Percentiles rank a stretch among this genome's conserved stretches.
These are phyloP conservation scores for Clarias fuscus DNA, from an alignment of 2,797 vertebrate species.

Conservation along the genomic window DNA sequence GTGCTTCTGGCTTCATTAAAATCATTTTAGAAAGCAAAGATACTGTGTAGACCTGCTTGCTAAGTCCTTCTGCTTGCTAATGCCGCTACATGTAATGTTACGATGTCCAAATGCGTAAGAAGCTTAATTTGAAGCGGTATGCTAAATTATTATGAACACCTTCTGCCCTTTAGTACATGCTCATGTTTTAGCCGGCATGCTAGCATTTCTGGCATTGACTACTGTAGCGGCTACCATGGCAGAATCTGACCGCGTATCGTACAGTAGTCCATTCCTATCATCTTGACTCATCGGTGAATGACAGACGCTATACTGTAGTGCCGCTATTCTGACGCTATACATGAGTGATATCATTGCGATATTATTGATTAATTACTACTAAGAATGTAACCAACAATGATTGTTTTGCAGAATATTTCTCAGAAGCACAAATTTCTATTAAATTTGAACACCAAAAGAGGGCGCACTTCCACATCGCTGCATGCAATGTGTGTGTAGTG, in stretches of 20 bases:
- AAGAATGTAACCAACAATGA: too few relatives aligned
- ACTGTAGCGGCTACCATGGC: too few relatives aligned
- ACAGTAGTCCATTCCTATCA: neutral
- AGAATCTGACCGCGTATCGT: too few relatives aligned
- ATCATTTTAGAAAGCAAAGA: neutral
- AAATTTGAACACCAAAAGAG: too few relatives aligned
- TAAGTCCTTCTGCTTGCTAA: neutral
- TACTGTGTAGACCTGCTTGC: neutral
- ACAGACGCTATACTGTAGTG: neutral
- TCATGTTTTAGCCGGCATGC: neutral
- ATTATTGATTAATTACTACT: too few relatives aligned
- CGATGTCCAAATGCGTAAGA: neutral
- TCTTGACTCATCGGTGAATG: neutral
- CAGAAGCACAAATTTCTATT: too few relatives aligned
- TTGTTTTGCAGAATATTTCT: too few relatives aligned
- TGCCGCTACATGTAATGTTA: too few relatives aligned
- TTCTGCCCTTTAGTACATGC: neutral
- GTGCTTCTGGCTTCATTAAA: neutral
- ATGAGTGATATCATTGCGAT: too few relatives aligned
- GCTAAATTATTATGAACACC: neutral
- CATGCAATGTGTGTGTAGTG: too few relatives aligned
- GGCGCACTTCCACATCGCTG: too few relatives aligned
- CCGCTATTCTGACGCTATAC: too few relatives aligned
- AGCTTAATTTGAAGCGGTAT: neutral
- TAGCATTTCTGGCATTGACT: neutral